Evolutionary conservation across 1,140 invertebrate species (phyloP).

Genomic region (Drosophila lini): DNA sequence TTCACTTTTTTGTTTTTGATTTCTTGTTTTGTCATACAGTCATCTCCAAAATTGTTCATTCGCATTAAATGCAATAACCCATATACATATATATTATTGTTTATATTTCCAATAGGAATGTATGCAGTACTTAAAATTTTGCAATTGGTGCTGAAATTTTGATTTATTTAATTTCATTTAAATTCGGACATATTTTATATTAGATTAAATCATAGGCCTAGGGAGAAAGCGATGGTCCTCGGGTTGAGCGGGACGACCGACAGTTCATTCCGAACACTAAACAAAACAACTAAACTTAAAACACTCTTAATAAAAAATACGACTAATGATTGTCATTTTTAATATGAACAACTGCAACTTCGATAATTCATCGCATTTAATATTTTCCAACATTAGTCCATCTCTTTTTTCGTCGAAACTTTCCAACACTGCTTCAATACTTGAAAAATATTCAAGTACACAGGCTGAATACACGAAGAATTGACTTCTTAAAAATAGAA

Average conservation of each 20-base stretch:
- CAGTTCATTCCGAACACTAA: background rate
- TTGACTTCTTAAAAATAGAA: too few species aligned
- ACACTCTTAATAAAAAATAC: background rate
- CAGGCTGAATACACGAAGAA: background rate
- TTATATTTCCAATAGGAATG: background rate
- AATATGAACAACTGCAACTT: background rate
- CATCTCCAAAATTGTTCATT: constrained; percentile 1
- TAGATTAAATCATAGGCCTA: background rate
- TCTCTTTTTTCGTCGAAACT: background rate
- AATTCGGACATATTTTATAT: background rate
- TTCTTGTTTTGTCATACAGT: background rate
- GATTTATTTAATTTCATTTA: background rate
- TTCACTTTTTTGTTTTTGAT: constrained; percentile 6
- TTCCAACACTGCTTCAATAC: background rate
- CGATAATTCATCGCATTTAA: background rate
- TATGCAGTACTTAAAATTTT: background rate
- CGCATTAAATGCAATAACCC: background rate
- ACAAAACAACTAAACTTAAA: background rate
- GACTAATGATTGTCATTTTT: background rate
- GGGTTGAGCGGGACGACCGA: background rate
- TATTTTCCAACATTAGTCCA: background rate
- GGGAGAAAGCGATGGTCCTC: background rate
- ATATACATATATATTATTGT: background rate
- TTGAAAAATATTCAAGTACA: background rate
- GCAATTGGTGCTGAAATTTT: background rate